Conservation (phyloP, 2,888 invertebrate genomes). For the Seira ritae region DNA sequence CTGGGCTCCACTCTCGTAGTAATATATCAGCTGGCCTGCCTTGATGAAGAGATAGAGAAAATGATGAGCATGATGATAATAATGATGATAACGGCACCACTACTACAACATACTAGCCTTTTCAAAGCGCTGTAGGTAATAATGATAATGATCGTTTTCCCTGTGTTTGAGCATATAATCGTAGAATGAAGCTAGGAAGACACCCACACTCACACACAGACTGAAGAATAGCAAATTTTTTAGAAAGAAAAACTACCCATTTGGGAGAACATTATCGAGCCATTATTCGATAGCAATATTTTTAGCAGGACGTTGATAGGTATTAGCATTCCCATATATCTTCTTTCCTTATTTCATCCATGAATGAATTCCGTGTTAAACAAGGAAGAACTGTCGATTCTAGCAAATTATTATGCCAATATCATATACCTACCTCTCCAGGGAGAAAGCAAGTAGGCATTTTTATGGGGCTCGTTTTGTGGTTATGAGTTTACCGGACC, state of each 20-base stretch:
- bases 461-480: too few species aligned
- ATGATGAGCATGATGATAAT: slow-evolving; percentile 33
- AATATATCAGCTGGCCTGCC: neutral
- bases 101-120: too few species aligned
- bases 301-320: slow-evolving; percentile 18
- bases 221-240: slow-evolving; percentile 4
- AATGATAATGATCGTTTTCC: neutral
- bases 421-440: too few species aligned
- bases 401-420: too few species aligned
- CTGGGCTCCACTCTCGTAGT: neutral
- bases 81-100: slow-evolving; percentile 35
- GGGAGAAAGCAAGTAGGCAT: slow-evolving; percentile 15
- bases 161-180: neutral
- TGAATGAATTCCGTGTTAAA: slow-evolving; percentile 22
- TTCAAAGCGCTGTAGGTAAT: slow-evolving; percentile 7
- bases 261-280: slow-evolving; percentile 36
- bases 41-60: slow-evolving; percentile 16
- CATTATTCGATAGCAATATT: neutral
- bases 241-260: slow-evolving; percentile 30
- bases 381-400: too few species aligned
- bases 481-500: too few species aligned
- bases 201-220: too few species aligned
- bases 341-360: slow-evolving; percentile 13
- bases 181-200: too few species aligned
- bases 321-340: slow-evolving; percentile 4